Percentiles rank a stretch among this genome's conserved stretches.
Evolutionary conservation across 2,888 invertebrate species (phyloP).

Genomic region (Leptinotarsa rubiginosa): DNA sequence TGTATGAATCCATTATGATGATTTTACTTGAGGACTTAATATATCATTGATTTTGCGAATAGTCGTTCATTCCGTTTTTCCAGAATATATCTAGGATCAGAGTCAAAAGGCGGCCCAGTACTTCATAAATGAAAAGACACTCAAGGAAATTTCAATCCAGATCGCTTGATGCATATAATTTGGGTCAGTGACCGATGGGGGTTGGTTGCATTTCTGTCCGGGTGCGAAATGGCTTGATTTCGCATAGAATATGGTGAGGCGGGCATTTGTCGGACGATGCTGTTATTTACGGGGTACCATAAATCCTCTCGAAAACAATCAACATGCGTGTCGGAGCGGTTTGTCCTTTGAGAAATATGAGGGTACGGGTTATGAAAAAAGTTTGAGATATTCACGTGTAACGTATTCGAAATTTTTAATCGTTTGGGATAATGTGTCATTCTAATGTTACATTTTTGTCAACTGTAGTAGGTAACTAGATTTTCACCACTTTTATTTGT

Average conservation of each 20-base stretch:
- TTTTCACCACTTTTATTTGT: no score
- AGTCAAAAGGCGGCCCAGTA: neutral
- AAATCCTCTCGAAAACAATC: conserved; percentile 7
- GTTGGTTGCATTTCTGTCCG: conserved; percentile 7
- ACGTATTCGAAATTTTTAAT: no score
- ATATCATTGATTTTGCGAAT: neutral
- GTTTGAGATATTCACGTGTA: no score
- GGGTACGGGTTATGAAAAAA: neutral
- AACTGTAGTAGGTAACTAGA: no score
- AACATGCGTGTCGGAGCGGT: neutral
- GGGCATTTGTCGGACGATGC: conserved; percentile 5
- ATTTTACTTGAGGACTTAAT: no score
- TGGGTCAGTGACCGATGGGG: conserved; percentile 9
- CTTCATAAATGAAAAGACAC: neutral
- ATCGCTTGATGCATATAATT: conserved; percentile 11
- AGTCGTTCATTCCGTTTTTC: neutral
- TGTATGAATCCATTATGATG: no score
- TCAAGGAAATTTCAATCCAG: neutral
- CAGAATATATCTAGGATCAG: no score
- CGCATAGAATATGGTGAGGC: conserved; percentile 15
- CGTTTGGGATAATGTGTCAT: no score
- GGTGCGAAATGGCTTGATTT: conserved; percentile 10
- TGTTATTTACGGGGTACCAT: neutral
- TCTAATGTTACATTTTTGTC: no score
- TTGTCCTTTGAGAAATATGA: neutral